A percentile compares a stretch with the other conserved stretches of the same genome.
These are phyloP conservation scores for Megathymus violae DNA, from an alignment of 1,140 invertebrate species.

Conservation along the genomic window DNA sequence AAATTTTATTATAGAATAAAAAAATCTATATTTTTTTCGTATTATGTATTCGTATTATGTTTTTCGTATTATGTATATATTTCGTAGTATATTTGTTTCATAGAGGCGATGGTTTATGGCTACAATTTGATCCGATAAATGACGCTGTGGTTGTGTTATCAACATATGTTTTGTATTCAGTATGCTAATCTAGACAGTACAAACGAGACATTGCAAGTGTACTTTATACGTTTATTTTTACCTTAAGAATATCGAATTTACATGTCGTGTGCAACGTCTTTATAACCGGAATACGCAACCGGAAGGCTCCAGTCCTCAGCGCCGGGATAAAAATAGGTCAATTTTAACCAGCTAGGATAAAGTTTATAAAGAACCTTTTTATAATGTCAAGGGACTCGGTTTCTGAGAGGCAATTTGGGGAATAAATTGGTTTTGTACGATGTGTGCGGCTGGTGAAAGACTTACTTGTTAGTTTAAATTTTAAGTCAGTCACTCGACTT, in stretches of 20 bases:
- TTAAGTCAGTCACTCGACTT: not conserved
- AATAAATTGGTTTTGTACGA: conserved; percentile 17
- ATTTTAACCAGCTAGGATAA: conserved; percentile 27
- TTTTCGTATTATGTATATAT: no score
- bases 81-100: no score
- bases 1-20: no score
- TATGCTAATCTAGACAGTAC: no score
- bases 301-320: conserved; percentile 11
- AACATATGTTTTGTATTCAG: no score
- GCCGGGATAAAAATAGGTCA: conserved; percentile 29
- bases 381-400: conserved; percentile 26
- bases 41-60: no score
- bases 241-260: not conserved
- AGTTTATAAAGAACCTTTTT: conserved; percentile 35
- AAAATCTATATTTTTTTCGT: no score
- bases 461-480: not conserved
- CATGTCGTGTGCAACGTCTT: not conserved
- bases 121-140: no score
- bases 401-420: conserved; percentile 24
- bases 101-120: no score
- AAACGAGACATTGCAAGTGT: no score
- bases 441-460: not conserved
- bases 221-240: not conserved
- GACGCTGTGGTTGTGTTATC: no score
- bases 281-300: conserved; percentile 15